Evolutionary conservation across 2,113 vertebrate genomes (phyloP), one percentile per base, ranked within the genome.

Genomic region (Nesogale talazaci): DNA sequence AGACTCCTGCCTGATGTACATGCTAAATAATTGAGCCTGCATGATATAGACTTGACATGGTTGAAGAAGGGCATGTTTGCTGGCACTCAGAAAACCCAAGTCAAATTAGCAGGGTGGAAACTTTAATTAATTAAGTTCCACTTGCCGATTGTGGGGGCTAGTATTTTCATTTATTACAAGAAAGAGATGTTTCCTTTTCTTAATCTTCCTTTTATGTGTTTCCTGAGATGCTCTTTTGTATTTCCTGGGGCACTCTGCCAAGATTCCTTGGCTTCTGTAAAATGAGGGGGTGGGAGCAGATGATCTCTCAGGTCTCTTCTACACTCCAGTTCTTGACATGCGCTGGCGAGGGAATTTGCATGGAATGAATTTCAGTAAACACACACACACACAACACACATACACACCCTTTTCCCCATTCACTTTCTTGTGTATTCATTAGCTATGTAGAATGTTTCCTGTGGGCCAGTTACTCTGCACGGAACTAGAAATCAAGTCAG

Each of bases 1-100:
- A 77, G 72, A 76, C 63, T 78, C 75, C 42, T 0, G 83, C 86
- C 84, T 94, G 84, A 94, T 94, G 87, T 93, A 75, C 94, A 88
- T 77, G 34, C 87, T 80, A 92, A 96, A 84, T 89, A 78, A 94
- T 78, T 57, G 89, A 90, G 81, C 84, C 77, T n/a, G 75, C 56
- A 6, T 80, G 42, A n/a, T 38, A n/a, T 14, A 63, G 52, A 67
- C 19, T 67, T 46, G 59, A 91, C 74, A 65, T 17, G 2, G 1
- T 31, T 70, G 42, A 69, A 69, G 19, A 70, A 70, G 67, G n/a
- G 63, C 72, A 22, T 38, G 31, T 86, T 80, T 52, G 86, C 89
- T 87, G 52, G 34, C 74, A 76, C 40, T 63, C 38, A 61, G 76
- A 82, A 89, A 72, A 63, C n/a, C 92, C 70, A 61, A 65, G 86